Base-by-base conservation (phyloP, 2,113 vertebrate species). In the Eonycteris spelaea region DNA sequence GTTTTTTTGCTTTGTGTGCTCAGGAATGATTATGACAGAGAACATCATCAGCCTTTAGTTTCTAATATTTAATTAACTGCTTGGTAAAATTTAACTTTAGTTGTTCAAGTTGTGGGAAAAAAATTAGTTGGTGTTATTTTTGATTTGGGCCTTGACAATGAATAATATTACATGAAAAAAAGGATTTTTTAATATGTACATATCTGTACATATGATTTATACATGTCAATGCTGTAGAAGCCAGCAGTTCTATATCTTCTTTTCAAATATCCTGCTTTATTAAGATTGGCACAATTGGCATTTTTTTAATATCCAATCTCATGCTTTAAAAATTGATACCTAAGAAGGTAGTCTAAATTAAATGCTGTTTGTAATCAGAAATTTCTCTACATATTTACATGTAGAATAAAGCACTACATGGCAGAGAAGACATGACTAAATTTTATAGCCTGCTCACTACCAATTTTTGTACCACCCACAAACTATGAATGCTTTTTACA, bases 301-400 rank as follows among this genome's bases (percentile, higher is more conserved):
- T 73, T 84, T 51, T 88, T 96, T 95, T 91, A 38, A 38, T 65
- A 22, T 86, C 45, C 35, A 18, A 1, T 86, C 19, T 86, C 26
- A 16, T 97, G 79, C 33, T 88, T 93, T 91, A 80, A 93, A 91
- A 96, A 68, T 82, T 33, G 55, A 15, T 90, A 77, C 53, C 55
- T 80, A 65, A 71, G 73, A 90, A 78, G 28, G 22, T 84, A 89
- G 53, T 70, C 18, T 78, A 85, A 93, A 71, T 35, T 78, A 53
- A 89, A 48, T 84, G 28, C 53, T 90, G 38, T 86, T 82, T 90
- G 6, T 86, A 68, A 30, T 78, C 48, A 96, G 28, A 93, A 55
- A 70, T 95, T 75, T 93, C 28, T 78, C 0, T 86, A 57, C 73
- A 51, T 15, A 74, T 85, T 75, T 86, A 82, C 43, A 79, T 45